phyloP scores from a whole-genome alignment of 1,140 invertebrate species.

The Drosophila prosaltans region DNA sequence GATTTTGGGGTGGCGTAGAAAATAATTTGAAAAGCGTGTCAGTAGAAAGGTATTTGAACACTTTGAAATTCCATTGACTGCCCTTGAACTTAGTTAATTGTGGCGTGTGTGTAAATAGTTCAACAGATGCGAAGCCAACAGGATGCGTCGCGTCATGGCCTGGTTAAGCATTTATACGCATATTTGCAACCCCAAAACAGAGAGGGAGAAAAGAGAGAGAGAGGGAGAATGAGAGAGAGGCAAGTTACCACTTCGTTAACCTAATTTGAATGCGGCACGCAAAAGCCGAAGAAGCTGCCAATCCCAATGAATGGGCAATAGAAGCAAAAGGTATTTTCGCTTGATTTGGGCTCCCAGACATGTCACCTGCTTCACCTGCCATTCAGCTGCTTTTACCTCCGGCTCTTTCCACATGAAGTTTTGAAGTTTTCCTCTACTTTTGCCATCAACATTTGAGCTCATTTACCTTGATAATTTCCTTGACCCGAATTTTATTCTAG shows the following conservation, averaged over 20 bases:
- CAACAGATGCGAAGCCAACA: conserved; percentile 36
- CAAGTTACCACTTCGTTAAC: conserved; percentile 75
- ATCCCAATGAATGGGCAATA: conserved; percentile 60
- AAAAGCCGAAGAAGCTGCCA: conserved; percentile 29
- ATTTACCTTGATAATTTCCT: conserved; percentile 73
- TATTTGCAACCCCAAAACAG: conserved; percentile 46
- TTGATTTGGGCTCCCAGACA: background rate
- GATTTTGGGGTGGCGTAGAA: conserved; percentile 31
- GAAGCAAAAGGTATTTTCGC: background rate
- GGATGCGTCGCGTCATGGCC: conserved; percentile 22
- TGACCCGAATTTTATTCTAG: conserved; percentile 62
- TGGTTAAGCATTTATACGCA: conserved; percentile 54
- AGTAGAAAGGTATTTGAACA: conserved; percentile 31
- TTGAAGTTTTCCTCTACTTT: conserved; percentile 6
- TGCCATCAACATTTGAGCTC: conserved; percentile 13
- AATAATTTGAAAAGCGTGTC: conserved; percentile 58
- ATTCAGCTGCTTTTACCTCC: conserved; percentile 11
- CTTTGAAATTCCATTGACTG: conserved; percentile 35
- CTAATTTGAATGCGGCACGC: conserved; percentile 68
- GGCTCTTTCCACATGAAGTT: conserved; percentile 14
- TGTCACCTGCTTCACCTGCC: conserved; percentile 2
- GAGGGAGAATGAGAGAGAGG: background rate
- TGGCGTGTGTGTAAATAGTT: conserved; percentile 17
- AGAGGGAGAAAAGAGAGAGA: background rate
- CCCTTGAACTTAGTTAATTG: conserved; percentile 63